Evolutionary conservation across 2,113 vertebrate species (phyloP).

Genomic region (Sinocyclocheilus rhinocerous): DNA sequence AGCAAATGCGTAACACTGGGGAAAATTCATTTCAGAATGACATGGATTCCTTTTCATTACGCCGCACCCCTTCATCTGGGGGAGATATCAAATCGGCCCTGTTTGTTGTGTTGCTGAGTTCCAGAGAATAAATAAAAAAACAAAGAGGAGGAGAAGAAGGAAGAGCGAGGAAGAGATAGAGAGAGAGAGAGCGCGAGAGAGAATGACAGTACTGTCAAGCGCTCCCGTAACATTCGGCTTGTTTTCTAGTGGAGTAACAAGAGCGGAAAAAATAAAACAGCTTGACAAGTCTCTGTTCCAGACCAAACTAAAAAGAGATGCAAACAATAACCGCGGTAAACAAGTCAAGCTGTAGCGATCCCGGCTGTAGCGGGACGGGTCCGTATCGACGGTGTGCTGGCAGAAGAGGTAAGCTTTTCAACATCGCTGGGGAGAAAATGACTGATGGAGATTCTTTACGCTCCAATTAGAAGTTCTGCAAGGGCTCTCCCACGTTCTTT

Average conservation of each 20-base stretch:
- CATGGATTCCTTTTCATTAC: constrained; percentile 63
- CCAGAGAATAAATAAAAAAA: constrained; percentile 60
- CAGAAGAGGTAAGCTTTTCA: constrained; percentile 4
- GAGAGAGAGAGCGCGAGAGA: constrained; percentile 6
- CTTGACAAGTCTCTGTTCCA: constrained; percentile 43
- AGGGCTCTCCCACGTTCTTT: background rate
- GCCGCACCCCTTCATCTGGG: constrained; percentile 63
- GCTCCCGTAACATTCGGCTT: constrained; percentile 13
- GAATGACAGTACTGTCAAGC: constrained; percentile 42
- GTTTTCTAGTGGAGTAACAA: constrained; percentile 28
- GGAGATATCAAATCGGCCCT: constrained; percentile 26
- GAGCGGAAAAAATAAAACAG: constrained; percentile 28
- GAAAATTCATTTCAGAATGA: constrained; percentile 45
- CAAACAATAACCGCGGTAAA: constrained; percentile 40
- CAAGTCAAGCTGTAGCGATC: constrained; percentile 22
- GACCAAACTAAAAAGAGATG: constrained; percentile 38
- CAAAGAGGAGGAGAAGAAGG: constrained; percentile 38
- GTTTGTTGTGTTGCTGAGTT: constrained; percentile 54
- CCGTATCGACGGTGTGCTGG: background rate
- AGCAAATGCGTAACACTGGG: constrained; percentile 43
- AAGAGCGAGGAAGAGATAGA: background rate
- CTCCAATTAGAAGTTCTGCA: constrained; percentile 50
- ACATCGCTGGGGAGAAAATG: constrained; percentile 5
- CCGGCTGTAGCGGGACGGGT: background rate
- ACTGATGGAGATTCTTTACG: constrained; percentile 40